Conservation (phyloP, 2,113 vertebrate genomes). For the Regulus satrapa region DNA sequence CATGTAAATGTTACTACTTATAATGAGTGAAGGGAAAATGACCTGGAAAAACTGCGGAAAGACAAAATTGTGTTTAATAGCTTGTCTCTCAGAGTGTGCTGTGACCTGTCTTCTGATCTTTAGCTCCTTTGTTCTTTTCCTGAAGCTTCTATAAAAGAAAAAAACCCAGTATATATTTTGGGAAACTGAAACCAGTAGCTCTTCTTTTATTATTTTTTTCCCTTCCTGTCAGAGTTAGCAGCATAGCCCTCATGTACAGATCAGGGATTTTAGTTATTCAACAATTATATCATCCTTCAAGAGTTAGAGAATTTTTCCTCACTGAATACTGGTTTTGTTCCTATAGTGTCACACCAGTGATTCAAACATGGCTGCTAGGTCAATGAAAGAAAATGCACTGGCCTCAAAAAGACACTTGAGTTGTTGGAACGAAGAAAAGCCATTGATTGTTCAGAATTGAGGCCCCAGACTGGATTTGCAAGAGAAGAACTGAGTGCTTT, state of each 20-base stretch:
- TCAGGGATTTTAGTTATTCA: neutral
- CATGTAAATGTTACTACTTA: constrained; percentile 24
- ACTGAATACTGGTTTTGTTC: neutral
- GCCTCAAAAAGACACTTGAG: neutral
- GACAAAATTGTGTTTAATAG: constrained; percentile 19
- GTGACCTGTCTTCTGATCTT: constrained; percentile 19
- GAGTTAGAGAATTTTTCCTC: neutral
- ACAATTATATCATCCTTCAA: neutral
- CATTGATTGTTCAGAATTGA: neutral
- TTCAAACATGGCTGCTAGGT: neutral
- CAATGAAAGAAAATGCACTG: neutral
- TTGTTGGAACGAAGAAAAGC: neutral
- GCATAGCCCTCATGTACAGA: neutral
- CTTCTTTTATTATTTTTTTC: neutral
- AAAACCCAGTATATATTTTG: neutral
- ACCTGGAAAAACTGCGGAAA: constrained; percentile 34
- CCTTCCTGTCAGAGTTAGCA: neutral
- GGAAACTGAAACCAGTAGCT: neutral
- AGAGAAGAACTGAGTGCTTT: neutral
- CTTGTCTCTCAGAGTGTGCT: neutral
- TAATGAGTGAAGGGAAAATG: constrained; percentile 14
- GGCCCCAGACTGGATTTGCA: neutral
- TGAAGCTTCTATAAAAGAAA: neutral
- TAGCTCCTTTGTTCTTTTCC: constrained; percentile 20
- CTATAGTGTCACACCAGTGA: neutral